A percentile compares a stretch with the other conserved stretches of the same genome.
phyloP scores from a whole-genome alignment of 1,140 invertebrate genomes.

The Atta colombica region DNA sequence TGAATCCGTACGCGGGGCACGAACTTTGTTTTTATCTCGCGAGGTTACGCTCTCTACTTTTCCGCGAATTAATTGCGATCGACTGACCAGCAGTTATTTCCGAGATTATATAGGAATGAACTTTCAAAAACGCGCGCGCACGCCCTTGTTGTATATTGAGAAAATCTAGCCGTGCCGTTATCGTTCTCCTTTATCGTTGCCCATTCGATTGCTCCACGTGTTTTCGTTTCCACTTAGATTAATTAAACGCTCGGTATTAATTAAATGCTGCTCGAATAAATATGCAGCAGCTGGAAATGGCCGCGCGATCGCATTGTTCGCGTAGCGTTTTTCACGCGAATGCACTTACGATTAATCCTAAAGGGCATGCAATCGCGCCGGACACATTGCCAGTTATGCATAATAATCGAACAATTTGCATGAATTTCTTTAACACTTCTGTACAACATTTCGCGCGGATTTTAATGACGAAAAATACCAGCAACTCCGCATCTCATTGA shows the following conservation, averaged over 20 bases:
- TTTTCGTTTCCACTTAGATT: constrained; percentile 63
- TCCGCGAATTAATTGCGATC: constrained; percentile 62
- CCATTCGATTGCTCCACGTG: not conserved
- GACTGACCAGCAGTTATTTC: constrained; percentile 49
- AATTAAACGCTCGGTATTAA: constrained; percentile 62
- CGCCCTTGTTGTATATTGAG: constrained; percentile 13
- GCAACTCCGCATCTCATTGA: not conserved
- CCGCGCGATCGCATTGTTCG: constrained; percentile 32
- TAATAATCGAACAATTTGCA: constrained; percentile 35
- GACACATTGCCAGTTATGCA: constrained; percentile 20
- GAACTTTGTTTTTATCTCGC: constrained; percentile 44
- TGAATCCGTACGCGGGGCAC: not conserved
- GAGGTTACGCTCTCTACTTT: constrained; percentile 54
- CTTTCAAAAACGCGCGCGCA: constrained; percentile 14
- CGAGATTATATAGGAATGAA: constrained; percentile 46
- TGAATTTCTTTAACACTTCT: constrained; percentile 26
- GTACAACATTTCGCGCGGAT: not conserved
- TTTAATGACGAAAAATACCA: constrained; percentile 20
- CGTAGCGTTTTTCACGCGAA: constrained; percentile 33
- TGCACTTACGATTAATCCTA: constrained; percentile 46
- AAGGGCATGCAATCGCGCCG: constrained; percentile 22
- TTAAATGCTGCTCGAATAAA: constrained; percentile 54
- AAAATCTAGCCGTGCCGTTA: constrained; percentile 29
- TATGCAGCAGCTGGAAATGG: constrained; percentile 10
- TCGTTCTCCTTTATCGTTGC: not conserved